A percentile compares a stretch with the other conserved stretches of the same genome.
These are phyloP conservation scores for Puma concolor DNA, from an alignment of 2,113 vertebrate species.

Conservation along the genomic window DNA sequence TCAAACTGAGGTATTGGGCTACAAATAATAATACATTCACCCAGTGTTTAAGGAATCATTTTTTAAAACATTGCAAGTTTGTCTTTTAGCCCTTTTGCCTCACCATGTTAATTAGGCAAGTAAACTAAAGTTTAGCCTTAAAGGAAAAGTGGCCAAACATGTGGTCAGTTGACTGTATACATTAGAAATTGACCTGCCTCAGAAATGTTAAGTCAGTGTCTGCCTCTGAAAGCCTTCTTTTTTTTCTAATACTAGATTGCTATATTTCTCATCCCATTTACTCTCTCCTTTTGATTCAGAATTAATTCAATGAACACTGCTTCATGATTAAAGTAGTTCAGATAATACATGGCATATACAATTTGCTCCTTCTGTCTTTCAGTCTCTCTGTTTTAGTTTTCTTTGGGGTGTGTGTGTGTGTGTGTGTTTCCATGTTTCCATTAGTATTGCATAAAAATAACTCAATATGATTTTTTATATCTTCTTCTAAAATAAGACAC, in stretches of 20 bases:
- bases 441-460: neutral
- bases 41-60: neutral
- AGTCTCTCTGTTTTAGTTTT: neutral
- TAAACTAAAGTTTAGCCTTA: neutral
- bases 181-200: neutral
- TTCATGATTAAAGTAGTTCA: neutral
- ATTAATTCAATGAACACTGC: neutral
- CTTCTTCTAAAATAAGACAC: neutral
- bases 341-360: neutral
- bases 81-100: neutral
- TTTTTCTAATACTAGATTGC: neutral
- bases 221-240: neutral
- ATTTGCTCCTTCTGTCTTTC: neutral
- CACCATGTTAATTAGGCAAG: neutral
- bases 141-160: neutral
- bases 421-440: neutral
- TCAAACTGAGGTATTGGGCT: neutral
- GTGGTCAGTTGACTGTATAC: neutral
- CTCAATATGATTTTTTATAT: neutral
- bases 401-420: neutral
- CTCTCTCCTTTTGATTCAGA: conserved; percentile 11
- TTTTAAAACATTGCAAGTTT: neutral
- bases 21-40: conserved; percentile 34
- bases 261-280: neutral
- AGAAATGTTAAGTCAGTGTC: neutral